Evolutionary conservation across 2,888 invertebrate genomes (phyloP).

Genomic region (Cheilosia urbana): DNA sequence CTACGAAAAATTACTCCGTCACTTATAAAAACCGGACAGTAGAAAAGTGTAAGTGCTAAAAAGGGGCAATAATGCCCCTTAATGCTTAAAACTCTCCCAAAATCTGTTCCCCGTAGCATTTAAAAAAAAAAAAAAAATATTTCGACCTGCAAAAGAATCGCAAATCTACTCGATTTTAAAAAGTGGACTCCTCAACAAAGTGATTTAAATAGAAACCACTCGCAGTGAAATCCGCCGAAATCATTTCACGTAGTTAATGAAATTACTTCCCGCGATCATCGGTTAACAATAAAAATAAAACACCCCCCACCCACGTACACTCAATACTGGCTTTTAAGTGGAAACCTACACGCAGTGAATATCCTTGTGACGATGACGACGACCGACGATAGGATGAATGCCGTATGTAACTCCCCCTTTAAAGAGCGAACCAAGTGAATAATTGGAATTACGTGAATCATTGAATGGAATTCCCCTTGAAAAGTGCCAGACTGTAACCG

Average conservation of each 20-base stretch:
- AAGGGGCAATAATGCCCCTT: too few relatives aligned
- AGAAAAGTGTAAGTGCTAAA: too few relatives aligned
- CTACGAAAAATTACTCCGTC: too few relatives aligned
- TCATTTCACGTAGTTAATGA: not conserved
- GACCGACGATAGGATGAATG: constrained; percentile 13
- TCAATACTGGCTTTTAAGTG: constrained; percentile 8
- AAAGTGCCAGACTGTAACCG: constrained; percentile 75
- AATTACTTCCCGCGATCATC: not conserved
- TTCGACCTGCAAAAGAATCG: too few relatives aligned
- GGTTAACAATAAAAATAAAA: not conserved
- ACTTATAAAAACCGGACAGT: too few relatives aligned
- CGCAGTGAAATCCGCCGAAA: too few relatives aligned
- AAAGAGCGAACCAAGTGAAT: constrained; percentile 40
- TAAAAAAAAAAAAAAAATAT: too few relatives aligned
- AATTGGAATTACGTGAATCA: constrained; percentile 68
- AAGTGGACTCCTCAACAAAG: too few relatives aligned
- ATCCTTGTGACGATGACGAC: constrained; percentile 29
- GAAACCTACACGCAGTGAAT: constrained; percentile 5
- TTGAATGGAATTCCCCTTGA: constrained; percentile 65
- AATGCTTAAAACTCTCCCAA: too few relatives aligned
- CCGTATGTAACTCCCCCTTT: constrained; percentile 28
- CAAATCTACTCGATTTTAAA: too few relatives aligned
- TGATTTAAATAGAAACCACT: too few relatives aligned
- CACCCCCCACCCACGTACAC: not conserved
- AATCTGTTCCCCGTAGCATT: too few relatives aligned